Conservation (phyloP, 2,797 vertebrate species). For the Oryzias sinensis region DNA sequence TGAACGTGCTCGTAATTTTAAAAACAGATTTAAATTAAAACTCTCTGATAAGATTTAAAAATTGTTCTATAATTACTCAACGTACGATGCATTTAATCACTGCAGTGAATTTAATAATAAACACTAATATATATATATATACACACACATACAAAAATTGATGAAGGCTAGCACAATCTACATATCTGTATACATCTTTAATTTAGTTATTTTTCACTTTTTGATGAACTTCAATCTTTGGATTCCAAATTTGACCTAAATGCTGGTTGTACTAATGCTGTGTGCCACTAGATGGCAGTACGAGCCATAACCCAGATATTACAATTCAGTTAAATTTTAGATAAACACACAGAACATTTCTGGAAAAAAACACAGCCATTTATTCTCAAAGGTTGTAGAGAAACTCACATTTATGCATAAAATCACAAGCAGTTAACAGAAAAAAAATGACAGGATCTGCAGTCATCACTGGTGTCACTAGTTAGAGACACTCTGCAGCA, state of each 20-base stretch:
- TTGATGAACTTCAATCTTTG: no score
- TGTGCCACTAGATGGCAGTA: constrained; percentile 46
- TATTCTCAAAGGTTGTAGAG: constrained; percentile 54
- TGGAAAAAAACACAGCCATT: constrained; percentile 55
- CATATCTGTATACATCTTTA: no score
- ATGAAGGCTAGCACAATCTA: no score
- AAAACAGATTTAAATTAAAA: no score
- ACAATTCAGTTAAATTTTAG: neutral
- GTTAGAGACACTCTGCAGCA: constrained; percentile 79
- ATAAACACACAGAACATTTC: neutral
- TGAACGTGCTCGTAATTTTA: no score
- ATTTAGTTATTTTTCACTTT: no score
- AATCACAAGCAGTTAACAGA: constrained; percentile 33
- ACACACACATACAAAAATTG: no score
- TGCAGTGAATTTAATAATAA: no score
- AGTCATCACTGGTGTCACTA: constrained; percentile 37
- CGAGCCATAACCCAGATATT: constrained; percentile 21
- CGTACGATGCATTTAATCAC: no score
- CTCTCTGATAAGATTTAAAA: no score
- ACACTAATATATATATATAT: no score
- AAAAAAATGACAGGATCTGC: constrained; percentile 9
- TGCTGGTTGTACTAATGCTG: neutral
- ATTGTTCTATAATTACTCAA: no score
- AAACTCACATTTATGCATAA: constrained; percentile 39
- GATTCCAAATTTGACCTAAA: constrained; percentile 49